Conservation (phyloP, 2,113 vertebrate genomes). For the Larimichthys crocea region DNA sequence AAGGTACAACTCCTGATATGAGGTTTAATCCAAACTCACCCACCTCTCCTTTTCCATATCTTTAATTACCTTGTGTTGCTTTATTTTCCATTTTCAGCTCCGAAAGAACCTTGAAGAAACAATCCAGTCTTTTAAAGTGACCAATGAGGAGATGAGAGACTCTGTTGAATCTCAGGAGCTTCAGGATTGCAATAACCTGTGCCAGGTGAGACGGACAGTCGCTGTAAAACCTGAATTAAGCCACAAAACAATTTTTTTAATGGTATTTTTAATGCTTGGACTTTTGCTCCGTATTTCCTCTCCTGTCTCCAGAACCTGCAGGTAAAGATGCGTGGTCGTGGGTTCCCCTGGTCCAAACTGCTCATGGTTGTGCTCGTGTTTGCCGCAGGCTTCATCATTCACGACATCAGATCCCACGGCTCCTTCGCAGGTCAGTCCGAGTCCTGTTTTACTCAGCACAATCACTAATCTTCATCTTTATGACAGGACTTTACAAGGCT, state of each 20-base stretch:
- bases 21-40: not conserved
- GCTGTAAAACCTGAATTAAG: not conserved
- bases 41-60: not conserved
- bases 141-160: constrained; percentile 90
- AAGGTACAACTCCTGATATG: constrained; percentile 81
- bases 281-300: not conserved
- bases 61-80: not conserved
- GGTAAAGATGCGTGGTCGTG: constrained; percentile 85
- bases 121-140: constrained; percentile 90
- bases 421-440: constrained; percentile 86
- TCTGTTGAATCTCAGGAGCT: constrained; percentile 74
- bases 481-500: too few species aligned
- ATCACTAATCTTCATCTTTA: not conserved
- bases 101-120: constrained; percentile 90
- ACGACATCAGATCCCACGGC: constrained; percentile 87
- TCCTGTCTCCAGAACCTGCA: constrained; percentile 79
- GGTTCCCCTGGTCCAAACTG: constrained; percentile 88
- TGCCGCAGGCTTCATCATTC: constrained; percentile 83
- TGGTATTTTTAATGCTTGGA: too few species aligned
- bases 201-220: constrained; percentile 84
- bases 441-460: not conserved
- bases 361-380: constrained; percentile 87
- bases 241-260: too few species aligned
- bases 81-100: constrained; percentile 77
- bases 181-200: constrained; percentile 83